A percentile compares a stretch with the other conserved stretches of the same genome.
Conservation (phyloP, 2,888 invertebrate genomes). For the Lithophane ornitopus region DNA sequence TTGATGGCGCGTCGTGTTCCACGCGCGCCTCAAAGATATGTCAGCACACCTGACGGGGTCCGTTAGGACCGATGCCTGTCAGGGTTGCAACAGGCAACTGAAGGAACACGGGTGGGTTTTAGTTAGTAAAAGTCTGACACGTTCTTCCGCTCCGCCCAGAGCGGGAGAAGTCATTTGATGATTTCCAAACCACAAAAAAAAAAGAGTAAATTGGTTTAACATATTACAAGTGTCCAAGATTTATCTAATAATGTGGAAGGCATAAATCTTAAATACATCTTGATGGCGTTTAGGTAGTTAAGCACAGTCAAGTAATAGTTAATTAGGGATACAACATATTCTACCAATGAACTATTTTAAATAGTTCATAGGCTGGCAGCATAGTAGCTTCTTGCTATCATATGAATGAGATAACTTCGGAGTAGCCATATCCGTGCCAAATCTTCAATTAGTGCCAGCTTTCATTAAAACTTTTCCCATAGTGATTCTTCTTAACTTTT, state of each 20-base stretch:
- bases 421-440: constrained; percentile 41
- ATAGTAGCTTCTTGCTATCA: not conserved
- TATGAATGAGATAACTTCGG: constrained; percentile 24
- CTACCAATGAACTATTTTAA: not conserved
- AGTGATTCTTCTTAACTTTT: not conserved
- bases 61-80: no score
- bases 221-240: no score
- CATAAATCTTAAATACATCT: not conserved
- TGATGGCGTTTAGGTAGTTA: not conserved
- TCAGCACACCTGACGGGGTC: no score
- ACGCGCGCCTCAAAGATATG: no score
- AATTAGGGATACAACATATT: not conserved
- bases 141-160: no score
- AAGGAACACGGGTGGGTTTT: no score
- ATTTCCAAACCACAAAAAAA: no score
- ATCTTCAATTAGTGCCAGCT: constrained; percentile 23
- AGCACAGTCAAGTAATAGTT: not conserved
- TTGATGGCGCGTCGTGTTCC: no score
- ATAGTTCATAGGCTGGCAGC: not conserved
- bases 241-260: not conserved
- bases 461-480: constrained; percentile 42
- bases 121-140: no score
- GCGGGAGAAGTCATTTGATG: no score
- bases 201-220: no score
- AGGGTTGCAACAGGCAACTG: no score